phyloP scores from a whole-genome alignment of 23 tunicate species.

The Clavelina lepadiformis region DNA sequence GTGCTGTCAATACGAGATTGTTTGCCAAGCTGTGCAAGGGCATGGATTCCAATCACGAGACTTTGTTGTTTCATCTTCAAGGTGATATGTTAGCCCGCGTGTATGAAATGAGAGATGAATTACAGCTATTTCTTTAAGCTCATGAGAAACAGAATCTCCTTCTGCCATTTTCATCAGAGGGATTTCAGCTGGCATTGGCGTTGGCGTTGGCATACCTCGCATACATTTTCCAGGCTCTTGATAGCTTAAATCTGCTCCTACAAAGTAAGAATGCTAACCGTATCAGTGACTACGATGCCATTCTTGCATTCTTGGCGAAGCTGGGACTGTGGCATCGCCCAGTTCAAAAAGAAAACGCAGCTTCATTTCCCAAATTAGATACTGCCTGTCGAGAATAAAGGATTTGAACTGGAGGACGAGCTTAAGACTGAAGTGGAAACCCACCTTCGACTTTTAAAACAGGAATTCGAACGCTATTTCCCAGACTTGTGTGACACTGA shows the following conservation, averaged over 20 bases:
- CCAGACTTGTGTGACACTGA: constrained; percentile 32
- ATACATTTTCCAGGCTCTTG: constrained; percentile 33
- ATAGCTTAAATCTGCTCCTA: constrained; percentile 26
- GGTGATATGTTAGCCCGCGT: constrained; percentile 41
- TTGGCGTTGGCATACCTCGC: constrained; percentile 38
- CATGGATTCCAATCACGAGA: constrained; percentile 26
- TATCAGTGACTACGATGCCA: constrained; percentile 35
- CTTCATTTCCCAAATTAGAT: constrained; percentile 18
- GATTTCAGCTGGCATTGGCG: constrained; percentile 33
- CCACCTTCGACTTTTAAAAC: constrained; percentile 21
- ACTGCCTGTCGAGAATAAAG: neutral
- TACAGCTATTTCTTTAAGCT: constrained; percentile 23
- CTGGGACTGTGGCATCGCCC: constrained; percentile 41
- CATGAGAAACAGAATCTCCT: constrained; percentile 16
- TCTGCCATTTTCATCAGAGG: constrained; percentile 10
- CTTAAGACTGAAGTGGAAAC: constrained; percentile 20
- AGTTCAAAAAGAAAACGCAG: constrained; percentile 37
- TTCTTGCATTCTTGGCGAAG: constrained; percentile 27
- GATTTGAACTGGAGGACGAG: constrained; percentile 1
- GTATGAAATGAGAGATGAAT: constrained; percentile 44
- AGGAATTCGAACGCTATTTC: constrained; percentile 28
- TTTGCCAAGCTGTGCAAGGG: constrained; percentile 48
- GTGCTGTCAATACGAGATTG: constrained; percentile 47
- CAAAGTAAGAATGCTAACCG: constrained; percentile 42
- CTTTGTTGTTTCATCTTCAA: constrained; percentile 36